Evolutionary conservation across 2,797 vertebrate genomes (phyloP).

Genomic region (Epinephelus coioides): DNA sequence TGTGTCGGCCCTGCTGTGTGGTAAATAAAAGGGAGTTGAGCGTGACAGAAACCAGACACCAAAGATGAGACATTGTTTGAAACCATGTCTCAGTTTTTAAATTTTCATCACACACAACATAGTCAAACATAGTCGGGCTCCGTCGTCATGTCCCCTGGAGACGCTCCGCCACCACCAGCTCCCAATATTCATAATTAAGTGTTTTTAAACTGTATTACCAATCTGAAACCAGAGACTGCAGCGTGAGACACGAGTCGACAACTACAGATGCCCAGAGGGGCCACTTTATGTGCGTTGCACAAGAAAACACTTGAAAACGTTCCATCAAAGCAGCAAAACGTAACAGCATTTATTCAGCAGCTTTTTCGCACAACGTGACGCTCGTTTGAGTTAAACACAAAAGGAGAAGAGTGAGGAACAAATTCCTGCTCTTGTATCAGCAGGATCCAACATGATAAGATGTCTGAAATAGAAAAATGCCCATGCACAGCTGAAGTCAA

Average conservation of each 20-base stretch:
- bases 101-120: not conserved
- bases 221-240: not conserved
- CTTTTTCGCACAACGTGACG: not conserved
- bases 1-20: not conserved
- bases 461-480: not conserved
- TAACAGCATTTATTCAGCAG: not conserved
- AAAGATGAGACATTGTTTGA: conserved; percentile 9
- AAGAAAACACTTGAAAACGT: no score
- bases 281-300: no score
- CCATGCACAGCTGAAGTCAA: no score
- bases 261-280: no score
- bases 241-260: not conserved
- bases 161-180: not conserved
- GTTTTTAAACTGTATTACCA: not conserved
- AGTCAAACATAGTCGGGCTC: not conserved
- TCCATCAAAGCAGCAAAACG: not conserved
- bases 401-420: not conserved
- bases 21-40: conserved; percentile 5
- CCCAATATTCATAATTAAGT: conserved; percentile 4
- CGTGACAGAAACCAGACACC: conserved; percentile 28
- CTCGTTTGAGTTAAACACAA: not conserved
- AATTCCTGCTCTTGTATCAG: not conserved
- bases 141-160: not conserved
- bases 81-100: conserved; percentile 3
- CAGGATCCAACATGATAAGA: not conserved